phyloP scores from a whole-genome alignment of 2,113 vertebrate species.

The Rana temporaria region DNA sequence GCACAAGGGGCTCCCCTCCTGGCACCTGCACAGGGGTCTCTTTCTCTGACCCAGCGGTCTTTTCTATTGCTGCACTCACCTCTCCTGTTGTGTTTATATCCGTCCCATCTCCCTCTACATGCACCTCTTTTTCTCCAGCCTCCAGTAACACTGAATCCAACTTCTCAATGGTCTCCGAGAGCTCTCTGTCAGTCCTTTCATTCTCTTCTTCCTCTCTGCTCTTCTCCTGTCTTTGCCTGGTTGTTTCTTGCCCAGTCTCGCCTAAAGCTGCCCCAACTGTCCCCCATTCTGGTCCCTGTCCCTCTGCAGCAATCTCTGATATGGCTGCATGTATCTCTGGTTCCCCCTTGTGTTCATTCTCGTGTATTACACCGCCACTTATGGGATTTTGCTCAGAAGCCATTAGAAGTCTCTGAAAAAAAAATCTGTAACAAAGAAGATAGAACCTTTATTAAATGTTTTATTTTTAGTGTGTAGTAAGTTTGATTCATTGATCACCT shows the following conservation, averaged over 20 bases:
- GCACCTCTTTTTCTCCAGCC: background rate
- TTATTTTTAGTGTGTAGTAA: background rate
- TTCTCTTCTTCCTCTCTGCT: background rate
- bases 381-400: slow-evolving; percentile 26
- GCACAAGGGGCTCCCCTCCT: background rate
- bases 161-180: too few relatives aligned
- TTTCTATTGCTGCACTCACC: background rate
- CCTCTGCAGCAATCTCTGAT: background rate
- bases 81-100: background rate
- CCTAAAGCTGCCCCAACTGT: background rate
- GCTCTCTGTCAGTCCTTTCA: background rate
- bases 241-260: background rate
- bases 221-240: background rate
- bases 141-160: background rate
- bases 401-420: background rate
- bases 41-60: background rate
- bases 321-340: background rate
- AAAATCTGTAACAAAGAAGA: background rate
- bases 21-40: too few relatives aligned
- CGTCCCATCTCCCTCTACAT: background rate
- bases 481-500: too few relatives aligned
- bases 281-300: background rate
- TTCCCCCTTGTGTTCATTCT: slow-evolving; percentile 13
- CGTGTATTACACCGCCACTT: background rate
- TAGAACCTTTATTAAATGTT: background rate